A percentile compares a stretch with the other conserved stretches of the same genome.
These are phyloP conservation scores for Macroramphosus scolopax DNA, from an alignment of 2,797 vertebrate genomes.

Conservation along the genomic window DNA sequence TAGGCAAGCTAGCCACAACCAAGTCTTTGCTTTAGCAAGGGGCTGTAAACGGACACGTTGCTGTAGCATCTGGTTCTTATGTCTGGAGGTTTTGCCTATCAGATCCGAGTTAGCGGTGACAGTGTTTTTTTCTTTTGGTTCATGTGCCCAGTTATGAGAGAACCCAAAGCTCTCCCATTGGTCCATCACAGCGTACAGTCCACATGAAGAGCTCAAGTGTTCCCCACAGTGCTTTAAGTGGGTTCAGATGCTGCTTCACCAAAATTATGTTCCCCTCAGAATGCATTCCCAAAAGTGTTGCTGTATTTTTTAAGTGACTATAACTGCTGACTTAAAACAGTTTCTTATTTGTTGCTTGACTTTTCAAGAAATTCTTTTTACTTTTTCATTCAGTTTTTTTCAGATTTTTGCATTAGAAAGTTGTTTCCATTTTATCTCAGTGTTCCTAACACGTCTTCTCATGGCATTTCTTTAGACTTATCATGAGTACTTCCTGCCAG, in stretches of 20 bases:
- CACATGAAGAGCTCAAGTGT: neutral
- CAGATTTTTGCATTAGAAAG: too few species aligned
- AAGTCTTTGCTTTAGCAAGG: neutral
- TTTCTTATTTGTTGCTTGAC: neutral
- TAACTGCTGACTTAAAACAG: neutral
- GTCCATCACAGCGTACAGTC: neutral
- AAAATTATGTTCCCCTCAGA: slow-evolving; percentile 1
- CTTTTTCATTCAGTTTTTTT: neutral
- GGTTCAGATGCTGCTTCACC: slow-evolving; percentile 13
- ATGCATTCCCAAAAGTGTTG: neutral
- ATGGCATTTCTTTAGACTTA: too few species aligned
- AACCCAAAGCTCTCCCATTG: slow-evolving; percentile 2
- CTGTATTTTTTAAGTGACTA: neutral
- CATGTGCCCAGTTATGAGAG: neutral
- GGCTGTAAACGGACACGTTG: slow-evolving; percentile 1
- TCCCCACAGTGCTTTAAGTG: slow-evolving; percentile 7
- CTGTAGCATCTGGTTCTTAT: slow-evolving; percentile 11
- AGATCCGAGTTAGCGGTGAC: neutral
- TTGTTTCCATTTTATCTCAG: too few species aligned
- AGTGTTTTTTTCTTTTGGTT: slow-evolving; percentile 2
- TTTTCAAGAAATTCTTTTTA: neutral
- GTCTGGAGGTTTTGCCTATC: neutral
- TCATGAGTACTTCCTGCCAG: too few species aligned
- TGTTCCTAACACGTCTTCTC: too few species aligned
- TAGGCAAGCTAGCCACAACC: neutral